Conservation (phyloP, 2,797 vertebrate species). For the Peromyscus nudipes region DNA sequence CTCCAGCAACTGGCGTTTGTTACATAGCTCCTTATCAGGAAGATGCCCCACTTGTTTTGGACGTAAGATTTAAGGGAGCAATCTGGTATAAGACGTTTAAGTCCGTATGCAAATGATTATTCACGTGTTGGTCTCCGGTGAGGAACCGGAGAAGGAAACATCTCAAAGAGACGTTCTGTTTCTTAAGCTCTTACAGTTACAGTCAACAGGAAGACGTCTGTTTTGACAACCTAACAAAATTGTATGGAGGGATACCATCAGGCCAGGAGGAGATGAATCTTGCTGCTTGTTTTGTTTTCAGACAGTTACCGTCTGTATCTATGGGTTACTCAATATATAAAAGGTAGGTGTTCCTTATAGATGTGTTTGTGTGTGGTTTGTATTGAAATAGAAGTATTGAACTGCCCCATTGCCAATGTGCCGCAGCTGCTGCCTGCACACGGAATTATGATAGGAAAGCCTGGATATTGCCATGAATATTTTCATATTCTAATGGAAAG, state of each 20-base stretch:
- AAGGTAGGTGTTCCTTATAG: slow-evolving; percentile 70
- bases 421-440: slow-evolving; percentile 71
- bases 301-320: slow-evolving; percentile 71
- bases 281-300: slow-evolving; percentile 67
- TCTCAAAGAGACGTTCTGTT: slow-evolving; percentile 74
- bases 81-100: slow-evolving; percentile 74
- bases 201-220: slow-evolving; percentile 74
- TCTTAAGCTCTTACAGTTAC: slow-evolving; percentile 75
- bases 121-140: slow-evolving; percentile 73
- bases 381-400: slow-evolving; percentile 73
- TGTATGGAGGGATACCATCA: slow-evolving; percentile 72
- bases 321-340: slow-evolving; percentile 46
- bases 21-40: slow-evolving; percentile 49
- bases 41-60: slow-evolving; percentile 48
- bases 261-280: slow-evolving; percentile 79
- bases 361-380: slow-evolving; percentile 78
- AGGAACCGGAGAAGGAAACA: slow-evolving; percentile 57
- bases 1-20: background rate
- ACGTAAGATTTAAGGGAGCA: slow-evolving; percentile 72
- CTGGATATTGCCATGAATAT: slow-evolving; percentile 90
- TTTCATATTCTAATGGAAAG: slow-evolving; percentile 89
- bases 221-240: slow-evolving; percentile 69
- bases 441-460: slow-evolving; percentile 86
- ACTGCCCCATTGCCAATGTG: slow-evolving; percentile 79
- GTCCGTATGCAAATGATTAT: slow-evolving; percentile 74